A percentile compares a stretch with the other conserved stretches of the same genome.
phyloP scores from a whole-genome alignment of 2,888 invertebrate species.

The Thyatira batis region DNA sequence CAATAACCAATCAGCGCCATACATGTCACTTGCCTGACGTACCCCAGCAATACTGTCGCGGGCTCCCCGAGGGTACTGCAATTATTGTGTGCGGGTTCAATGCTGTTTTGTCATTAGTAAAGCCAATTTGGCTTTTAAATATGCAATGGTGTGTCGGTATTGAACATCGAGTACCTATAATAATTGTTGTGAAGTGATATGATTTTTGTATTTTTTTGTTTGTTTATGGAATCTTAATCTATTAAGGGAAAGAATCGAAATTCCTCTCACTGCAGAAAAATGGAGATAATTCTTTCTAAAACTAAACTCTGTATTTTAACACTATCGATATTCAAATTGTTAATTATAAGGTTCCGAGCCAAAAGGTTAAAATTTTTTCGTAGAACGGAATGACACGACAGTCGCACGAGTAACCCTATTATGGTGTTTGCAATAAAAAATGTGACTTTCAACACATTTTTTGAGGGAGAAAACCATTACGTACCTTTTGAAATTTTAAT shows the following conservation, averaged over 20 bases:
- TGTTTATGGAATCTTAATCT: too few species aligned
- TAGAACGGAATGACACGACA: constrained; percentile 4
- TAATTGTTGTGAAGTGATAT: too few species aligned
- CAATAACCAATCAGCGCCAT: constrained; percentile 77
- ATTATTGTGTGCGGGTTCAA: constrained; percentile 33
- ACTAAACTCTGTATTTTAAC: too few species aligned
- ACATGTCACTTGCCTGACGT: constrained; percentile 71
- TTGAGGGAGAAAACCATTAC: constrained; percentile 52
- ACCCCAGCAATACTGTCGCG: constrained; percentile 44
- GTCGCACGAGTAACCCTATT: constrained; percentile 21
- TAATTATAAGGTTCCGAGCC: too few species aligned
- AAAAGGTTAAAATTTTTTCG: too few species aligned
- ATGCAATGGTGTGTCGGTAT: background rate
- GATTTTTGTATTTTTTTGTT: too few species aligned
- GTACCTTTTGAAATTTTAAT: constrained; percentile 45
- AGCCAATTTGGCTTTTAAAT: background rate
- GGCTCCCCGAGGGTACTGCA: constrained; percentile 21
- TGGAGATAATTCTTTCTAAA: too few species aligned
- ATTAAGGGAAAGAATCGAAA: too few species aligned
- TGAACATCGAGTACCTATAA: background rate
- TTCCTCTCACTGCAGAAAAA: too few species aligned
- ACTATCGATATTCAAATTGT: too few species aligned
- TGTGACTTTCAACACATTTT: constrained; percentile 52
- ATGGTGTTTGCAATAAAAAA: constrained; percentile 54
- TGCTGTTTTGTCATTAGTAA: constrained; percentile 3